Conservation (phyloP, 2,797 vertebrate species). For the Amphiprion clarkii region DNA sequence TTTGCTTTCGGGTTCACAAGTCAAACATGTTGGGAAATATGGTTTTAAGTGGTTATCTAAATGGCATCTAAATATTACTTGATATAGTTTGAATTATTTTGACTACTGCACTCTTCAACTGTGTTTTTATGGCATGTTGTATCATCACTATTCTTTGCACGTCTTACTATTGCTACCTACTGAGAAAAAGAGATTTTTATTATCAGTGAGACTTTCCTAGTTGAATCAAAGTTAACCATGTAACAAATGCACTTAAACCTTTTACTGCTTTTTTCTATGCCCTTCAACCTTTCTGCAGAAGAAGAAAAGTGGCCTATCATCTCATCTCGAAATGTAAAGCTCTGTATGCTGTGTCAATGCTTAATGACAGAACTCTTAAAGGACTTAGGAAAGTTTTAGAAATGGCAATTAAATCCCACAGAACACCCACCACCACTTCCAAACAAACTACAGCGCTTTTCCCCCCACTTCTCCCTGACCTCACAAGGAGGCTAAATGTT, state of each 20-base stretch:
- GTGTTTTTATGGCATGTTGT: not conserved
- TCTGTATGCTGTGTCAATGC: conserved; percentile 49
- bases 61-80: too few species aligned
- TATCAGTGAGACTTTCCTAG: not conserved
- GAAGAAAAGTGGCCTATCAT: not conserved
- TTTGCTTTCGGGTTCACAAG: not conserved
- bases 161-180: not conserved
- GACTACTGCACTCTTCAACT: too few species aligned
- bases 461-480: conserved; percentile 71
- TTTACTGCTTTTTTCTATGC: not conserved
- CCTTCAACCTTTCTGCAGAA: not conserved
- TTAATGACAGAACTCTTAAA: conserved; percentile 70
- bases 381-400: conserved; percentile 76
- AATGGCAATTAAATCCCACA: conserved; percentile 75
- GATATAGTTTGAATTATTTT: too few species aligned
- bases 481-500: conserved; percentile 87
- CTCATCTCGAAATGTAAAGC: conserved; percentile 27
- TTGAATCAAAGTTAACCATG: not conserved
- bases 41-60: not conserved
- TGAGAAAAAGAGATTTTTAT: not conserved
- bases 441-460: conserved; percentile 70
- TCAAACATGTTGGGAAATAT: not conserved
- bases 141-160: not conserved
- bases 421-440: conserved; percentile 61
- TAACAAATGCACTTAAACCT: not conserved